Base-by-base conservation (phyloP, 2,888 invertebrate genomes). In the Acanthacorydalis orientalis region DNA sequence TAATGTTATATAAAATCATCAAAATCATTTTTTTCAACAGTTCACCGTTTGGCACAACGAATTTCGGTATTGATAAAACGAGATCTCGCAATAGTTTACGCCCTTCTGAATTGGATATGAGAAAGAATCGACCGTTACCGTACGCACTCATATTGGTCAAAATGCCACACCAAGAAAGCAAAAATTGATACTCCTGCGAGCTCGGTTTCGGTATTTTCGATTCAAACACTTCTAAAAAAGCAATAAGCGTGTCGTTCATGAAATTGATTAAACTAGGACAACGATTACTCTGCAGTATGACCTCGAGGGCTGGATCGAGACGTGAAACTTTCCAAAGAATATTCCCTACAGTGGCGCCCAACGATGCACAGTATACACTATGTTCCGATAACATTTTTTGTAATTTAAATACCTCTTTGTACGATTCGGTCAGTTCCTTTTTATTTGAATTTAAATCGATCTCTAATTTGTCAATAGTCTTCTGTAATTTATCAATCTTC, bases 291-390 rank as follows among this genome's bases (percentile, higher is more conserved):
- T 46, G 40, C 7, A 46, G n/a, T 41, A 46, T 46, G 11, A 23
- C 40, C 8, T 46, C 46, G 15, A 46, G 31, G 4, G 46, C 46
- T 9, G 40, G 40, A 15, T 39, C 40, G 10, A 58, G 55, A 32
- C 57, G 52, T 1, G 66, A 64, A 4, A 65, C 60, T 49, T 60
- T 60, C 65, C 67, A 67, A 9, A 64, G 53, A n/a, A 67, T 55
- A 47, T 59, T 61, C 10, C 65, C 63, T 52, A 64, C 55, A 14
- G 62, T 59, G 23, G 65, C 60, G 2, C 67, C 67, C 11, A 67
- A 54, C 37, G 60, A 61, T 35, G 65, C 59, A 53, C 64, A 64
- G 54, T 63, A 67, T 38, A 59, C 57, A 42, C 60, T 64, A 50
- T 66, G 64, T 43, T 56, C 54, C 35, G 55, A 55, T 34, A 62